A percentile compares a stretch with the other conserved stretches of the same genome.
Evolutionary conservation across 1,140 invertebrate genomes (phyloP).

Genomic region (Apocrypta bakeri): DNA sequence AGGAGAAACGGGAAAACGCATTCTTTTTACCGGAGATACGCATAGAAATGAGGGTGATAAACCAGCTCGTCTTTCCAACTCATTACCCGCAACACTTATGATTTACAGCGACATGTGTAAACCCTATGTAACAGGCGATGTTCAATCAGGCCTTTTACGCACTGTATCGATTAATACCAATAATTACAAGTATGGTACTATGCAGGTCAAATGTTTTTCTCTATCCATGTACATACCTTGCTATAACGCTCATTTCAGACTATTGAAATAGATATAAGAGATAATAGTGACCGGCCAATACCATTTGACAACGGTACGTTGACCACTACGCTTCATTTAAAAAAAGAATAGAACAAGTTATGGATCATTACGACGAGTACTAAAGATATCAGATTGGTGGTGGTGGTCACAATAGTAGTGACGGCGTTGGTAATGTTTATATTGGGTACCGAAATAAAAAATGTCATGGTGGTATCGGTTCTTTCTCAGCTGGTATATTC

Average conservation of each 20-base stretch:
- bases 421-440: too few species aligned
- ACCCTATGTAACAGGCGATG: not conserved
- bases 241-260: not conserved
- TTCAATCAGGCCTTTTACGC: not conserved
- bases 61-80: not conserved
- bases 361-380: too few species aligned
- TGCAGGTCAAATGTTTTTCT: not conserved
- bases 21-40: not conserved
- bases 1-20: too few species aligned
- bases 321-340: not conserved
- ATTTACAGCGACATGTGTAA: not conserved
- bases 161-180: not conserved
- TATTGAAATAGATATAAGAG: conserved; percentile 14
- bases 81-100: not conserved
- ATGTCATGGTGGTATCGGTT: too few species aligned
- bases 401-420: not conserved
- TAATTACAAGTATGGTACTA: not conserved
- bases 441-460: too few species aligned
- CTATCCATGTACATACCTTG: conserved; percentile 13
- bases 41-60: not conserved
- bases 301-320: conserved; percentile 5
- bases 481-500: too few species aligned
- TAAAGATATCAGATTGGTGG: too few species aligned
- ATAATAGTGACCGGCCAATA: not conserved
- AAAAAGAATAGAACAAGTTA: not conserved